Evolutionary conservation across 2,888 invertebrate species (phyloP).

Genomic region (Tuberolachnus salignus): DNA sequence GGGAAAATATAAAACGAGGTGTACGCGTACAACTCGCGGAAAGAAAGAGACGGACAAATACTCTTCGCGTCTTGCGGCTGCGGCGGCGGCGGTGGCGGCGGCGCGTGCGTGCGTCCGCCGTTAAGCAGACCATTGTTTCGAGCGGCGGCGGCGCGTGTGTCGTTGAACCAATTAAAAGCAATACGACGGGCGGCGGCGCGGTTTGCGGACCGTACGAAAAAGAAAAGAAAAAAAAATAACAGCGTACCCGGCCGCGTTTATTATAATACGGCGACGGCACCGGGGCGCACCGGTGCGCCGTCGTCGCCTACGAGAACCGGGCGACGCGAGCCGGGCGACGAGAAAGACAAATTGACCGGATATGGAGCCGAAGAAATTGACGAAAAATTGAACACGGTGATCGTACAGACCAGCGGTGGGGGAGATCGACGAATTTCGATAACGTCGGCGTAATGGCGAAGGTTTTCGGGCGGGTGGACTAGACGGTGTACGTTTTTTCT

Average conservation of each 20-base stretch:
- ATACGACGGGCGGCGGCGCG: neutral
- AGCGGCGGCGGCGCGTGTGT: slow-evolving; percentile 16
- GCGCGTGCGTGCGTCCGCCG: neutral
- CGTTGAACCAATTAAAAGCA: slow-evolving; percentile 36
- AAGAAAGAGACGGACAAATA: slow-evolving; percentile 1
- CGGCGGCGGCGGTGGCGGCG: neutral
- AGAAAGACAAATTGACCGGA: too few species aligned
- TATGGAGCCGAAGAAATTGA: too few species aligned
- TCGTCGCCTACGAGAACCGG: neutral
- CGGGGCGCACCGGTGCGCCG: neutral
- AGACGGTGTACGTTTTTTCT: too few species aligned
- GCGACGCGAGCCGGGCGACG: neutral
- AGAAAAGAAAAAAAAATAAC: neutral
- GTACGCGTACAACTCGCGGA: neutral
- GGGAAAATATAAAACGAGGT: neutral
- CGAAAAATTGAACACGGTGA: too few species aligned
- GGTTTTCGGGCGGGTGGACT: too few species aligned
- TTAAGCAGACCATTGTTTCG: slow-evolving; percentile 42
- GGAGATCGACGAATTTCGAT: too few species aligned
- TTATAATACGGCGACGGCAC: too few species aligned
- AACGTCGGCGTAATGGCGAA: too few species aligned
- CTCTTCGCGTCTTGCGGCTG: neutral
- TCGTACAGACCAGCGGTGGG: too few species aligned
- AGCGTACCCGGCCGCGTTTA: too few species aligned
- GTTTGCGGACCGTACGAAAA: neutral